phyloP scores from a whole-genome alignment of 2,797 vertebrate genomes.

The Pterois miles region DNA sequence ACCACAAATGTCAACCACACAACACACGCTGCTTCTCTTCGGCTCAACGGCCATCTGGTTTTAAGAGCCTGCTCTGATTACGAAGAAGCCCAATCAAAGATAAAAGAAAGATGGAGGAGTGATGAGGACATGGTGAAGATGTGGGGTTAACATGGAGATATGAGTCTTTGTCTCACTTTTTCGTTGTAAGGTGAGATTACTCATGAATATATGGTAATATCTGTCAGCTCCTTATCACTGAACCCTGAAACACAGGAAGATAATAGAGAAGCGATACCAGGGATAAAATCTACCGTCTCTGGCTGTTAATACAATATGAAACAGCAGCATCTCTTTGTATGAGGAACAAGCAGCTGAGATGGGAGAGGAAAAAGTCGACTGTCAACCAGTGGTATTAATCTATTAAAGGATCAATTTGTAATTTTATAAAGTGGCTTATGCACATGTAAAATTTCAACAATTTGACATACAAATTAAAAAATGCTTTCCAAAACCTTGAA shows the following conservation, averaged over 20 bases:
- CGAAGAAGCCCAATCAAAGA: slow-evolving; percentile 1
- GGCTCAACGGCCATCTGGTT: slow-evolving; percentile 4
- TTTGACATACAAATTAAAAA: not conserved
- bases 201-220: slow-evolving; percentile 7
- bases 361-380: not conserved
- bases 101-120: not conserved
- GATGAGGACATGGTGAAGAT: not conserved
- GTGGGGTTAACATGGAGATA: not conserved
- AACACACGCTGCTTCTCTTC: not conserved
- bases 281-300: slow-evolving; percentile 8
- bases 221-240: not conserved
- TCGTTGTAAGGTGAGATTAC: not conserved
- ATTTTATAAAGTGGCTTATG: not conserved
- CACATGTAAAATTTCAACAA: not conserved
- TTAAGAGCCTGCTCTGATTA: slow-evolving; percentile 1
- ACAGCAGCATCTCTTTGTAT: not conserved
- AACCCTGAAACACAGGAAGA: not conserved
- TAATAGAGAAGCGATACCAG: not conserved
- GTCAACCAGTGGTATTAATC: not conserved
- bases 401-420: not conserved
- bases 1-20: not conserved
- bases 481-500: not conserved
- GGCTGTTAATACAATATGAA: not conserved
- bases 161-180: not conserved
- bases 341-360: not conserved